phyloP scores from a whole-genome alignment of 2,888 invertebrate genomes.

The Eurois occulta region DNA sequence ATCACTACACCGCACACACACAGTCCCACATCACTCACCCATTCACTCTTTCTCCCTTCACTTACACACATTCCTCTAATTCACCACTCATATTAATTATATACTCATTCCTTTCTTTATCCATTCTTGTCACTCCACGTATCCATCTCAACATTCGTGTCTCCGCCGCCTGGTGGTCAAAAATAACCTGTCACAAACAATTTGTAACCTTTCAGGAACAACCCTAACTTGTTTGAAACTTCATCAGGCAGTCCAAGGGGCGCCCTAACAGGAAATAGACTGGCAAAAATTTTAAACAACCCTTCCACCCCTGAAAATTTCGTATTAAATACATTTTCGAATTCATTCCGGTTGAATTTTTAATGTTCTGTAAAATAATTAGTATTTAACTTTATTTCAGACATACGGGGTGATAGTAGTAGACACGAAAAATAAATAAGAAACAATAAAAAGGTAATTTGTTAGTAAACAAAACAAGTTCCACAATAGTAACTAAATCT shows the following conservation, averaged over 20 bases:
- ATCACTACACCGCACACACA: too few relatives aligned
- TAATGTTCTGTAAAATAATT: neutral
- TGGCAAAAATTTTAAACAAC: constrained; percentile 31
- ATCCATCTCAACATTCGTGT: neutral
- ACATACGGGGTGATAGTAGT: too few relatives aligned
- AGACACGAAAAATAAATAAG: too few relatives aligned
- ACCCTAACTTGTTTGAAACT: constrained; percentile 25
- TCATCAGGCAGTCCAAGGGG: constrained; percentile 3
- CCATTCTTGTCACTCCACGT: neutral
- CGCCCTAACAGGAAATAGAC: constrained; percentile 31
- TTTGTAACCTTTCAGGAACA: neutral
- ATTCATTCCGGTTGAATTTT: neutral
- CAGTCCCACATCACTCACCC: too few relatives aligned
- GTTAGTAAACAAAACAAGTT: too few relatives aligned
- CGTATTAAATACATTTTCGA: constrained; percentile 18
- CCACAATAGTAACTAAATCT: too few relatives aligned
- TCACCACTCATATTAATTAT: too few relatives aligned
- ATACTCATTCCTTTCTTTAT: neutral
- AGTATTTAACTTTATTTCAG: too few relatives aligned
- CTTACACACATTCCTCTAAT: too few relatives aligned
- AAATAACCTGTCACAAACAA: constrained; percentile 6
- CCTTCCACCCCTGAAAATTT: constrained; percentile 18
- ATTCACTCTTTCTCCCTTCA: too few relatives aligned
- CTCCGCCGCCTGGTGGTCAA: neutral
- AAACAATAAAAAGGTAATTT: too few relatives aligned